phyloP scores from a whole-genome alignment of 2,113 vertebrate genomes.

The Bos taurus region DNA sequence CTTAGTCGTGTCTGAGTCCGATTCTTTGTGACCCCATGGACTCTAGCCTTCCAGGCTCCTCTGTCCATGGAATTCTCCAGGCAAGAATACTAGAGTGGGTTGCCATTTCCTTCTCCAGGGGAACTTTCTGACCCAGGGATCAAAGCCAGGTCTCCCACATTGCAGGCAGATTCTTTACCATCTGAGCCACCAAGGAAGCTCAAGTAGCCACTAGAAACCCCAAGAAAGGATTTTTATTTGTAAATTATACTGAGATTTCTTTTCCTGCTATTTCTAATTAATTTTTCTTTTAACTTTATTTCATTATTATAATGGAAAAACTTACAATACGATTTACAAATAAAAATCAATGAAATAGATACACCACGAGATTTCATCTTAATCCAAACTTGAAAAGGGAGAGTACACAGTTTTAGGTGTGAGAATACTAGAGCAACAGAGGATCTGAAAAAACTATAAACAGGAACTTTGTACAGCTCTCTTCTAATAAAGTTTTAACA shows the following conservation, averaged over 20 bases:
- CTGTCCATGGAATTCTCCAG: neutral
- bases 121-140: neutral
- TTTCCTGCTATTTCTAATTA: neutral
- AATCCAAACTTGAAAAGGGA: neutral
- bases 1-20: rapidly evolving
- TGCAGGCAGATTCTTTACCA: neutral
- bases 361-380: neutral
- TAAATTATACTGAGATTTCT: neutral
- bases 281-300: neutral
- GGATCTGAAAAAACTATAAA: neutral
- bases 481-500: neutral
- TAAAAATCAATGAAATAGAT: neutral
- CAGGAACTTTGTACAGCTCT: neutral
- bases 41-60: neutral
- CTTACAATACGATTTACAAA: neutral
- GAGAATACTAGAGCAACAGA: neutral
- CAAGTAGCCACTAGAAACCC: neutral
- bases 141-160: neutral
- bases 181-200: neutral
- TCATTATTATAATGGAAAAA: neutral
- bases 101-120: neutral
- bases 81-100: neutral
- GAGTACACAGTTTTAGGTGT: neutral
- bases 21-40: neutral
- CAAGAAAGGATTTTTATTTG: neutral